Evolutionary conservation across 2,888 invertebrate species (phyloP).

Genomic region (Pollenia labialis): DNA sequence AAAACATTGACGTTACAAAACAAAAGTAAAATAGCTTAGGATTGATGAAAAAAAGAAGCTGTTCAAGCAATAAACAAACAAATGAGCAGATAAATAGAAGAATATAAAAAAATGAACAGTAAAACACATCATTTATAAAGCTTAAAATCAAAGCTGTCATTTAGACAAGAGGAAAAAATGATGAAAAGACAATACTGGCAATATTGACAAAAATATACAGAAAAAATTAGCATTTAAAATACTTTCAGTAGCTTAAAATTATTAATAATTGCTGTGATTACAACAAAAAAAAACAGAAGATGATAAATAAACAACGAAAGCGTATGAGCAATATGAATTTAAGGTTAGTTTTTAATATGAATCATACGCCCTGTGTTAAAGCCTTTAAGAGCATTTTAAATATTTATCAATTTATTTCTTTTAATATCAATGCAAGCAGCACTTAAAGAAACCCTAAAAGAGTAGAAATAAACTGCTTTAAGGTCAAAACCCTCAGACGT

Average conservation of each 20-base stretch:
- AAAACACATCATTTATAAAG: slow-evolving; percentile 46
- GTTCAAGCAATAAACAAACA: background rate
- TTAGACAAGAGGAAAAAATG: background rate
- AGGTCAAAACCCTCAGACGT: background rate
- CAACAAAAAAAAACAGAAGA: background rate
- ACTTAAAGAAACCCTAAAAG: background rate
- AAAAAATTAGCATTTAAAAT: slow-evolving; percentile 30
- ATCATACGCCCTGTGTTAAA: slow-evolving; percentile 14
- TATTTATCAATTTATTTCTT: background rate
- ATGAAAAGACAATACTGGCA: background rate
- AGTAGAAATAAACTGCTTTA: background rate
- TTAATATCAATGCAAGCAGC: background rate
- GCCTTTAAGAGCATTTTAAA: slow-evolving; percentile 5
- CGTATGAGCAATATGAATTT: slow-evolving; percentile 28
- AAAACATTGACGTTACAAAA: slow-evolving; percentile 5
- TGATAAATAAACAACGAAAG: background rate
- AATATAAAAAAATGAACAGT: background rate
- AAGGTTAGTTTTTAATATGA: background rate
- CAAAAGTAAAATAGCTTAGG: slow-evolving; percentile 2
- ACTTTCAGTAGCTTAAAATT: background rate
- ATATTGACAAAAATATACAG: background rate
- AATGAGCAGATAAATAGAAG: background rate
- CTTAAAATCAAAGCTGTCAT: slow-evolving; percentile 3
- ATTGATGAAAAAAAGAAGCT: background rate
- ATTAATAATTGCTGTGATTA: background rate